Conservation (phyloP, 2,888 invertebrate species). For the Apodemia arnacis region DNA sequence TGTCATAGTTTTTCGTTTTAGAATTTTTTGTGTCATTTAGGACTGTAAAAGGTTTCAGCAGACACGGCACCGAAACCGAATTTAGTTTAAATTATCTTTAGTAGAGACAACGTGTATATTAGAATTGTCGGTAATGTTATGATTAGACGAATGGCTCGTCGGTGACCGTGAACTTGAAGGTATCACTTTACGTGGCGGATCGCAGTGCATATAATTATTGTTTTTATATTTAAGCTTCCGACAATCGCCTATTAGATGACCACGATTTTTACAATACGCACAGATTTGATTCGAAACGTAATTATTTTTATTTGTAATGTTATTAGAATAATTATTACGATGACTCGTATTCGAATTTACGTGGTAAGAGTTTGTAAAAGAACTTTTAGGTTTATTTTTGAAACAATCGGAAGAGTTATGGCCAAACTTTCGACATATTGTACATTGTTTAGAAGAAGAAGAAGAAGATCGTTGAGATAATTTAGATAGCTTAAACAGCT, state of each 20-base stretch:
- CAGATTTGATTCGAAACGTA: slow-evolving; percentile 12
- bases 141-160: slow-evolving; percentile 2
- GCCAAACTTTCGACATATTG: slow-evolving; percentile 12
- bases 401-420: slow-evolving; percentile 5
- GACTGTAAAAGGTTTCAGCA: slow-evolving; percentile 11
- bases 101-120: slow-evolving; percentile 8
- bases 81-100: slow-evolving; percentile 23
- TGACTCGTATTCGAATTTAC: neutral
- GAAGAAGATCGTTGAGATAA: slow-evolving; percentile 13
- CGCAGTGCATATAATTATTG: neutral
- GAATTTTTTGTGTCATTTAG: neutral
- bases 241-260: slow-evolving; percentile 24
- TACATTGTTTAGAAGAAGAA: slow-evolving; percentile 6
- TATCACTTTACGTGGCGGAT: neutral
- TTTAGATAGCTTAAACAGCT: slow-evolving; percentile 2
- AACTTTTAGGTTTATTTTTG: neutral
- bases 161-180: slow-evolving; percentile 8
- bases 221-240: slow-evolving; percentile 23
- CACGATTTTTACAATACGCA: slow-evolving; percentile 30
- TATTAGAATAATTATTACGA: slow-evolving; percentile 12
- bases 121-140: neutral
- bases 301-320: slow-evolving; percentile 7
- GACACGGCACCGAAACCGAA: slow-evolving; percentile 30
- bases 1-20: neutral
- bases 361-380: slow-evolving; percentile 11